Evolutionary conservation across 2,888 invertebrate genomes (phyloP), one percentile per base, ranked within the genome.

Genomic region (Drosophila cognata): DNA sequence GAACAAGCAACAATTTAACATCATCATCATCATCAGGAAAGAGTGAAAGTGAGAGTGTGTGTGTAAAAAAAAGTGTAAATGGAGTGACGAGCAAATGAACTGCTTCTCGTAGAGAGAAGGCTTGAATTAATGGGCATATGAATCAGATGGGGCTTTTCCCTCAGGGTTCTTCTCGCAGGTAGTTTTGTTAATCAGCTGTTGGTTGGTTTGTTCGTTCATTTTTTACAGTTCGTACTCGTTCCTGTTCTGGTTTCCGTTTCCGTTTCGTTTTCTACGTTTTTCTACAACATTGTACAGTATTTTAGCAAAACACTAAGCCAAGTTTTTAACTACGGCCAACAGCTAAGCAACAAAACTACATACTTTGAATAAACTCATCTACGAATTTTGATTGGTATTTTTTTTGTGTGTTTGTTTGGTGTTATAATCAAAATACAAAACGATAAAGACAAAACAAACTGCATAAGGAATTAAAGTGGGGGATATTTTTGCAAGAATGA

Each of bases 341-440:
- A 86, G 85, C 85, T 86, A 86, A 86, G 81, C 89, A 86, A 88
- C 85, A 88, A 88, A 86, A 88, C 85, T 86, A 86, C 85, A 74
- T 84, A 88, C 68, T 72, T 73, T 56, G 50, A 66, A 70, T 57
- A 72, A 36, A 52, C 38, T 66, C 35, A 41, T 70, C 84, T 77
- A 84, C 84, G 48, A 71, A 43, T 53, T 55, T 60, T 66, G 52
- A 67, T 57, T 66, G 28, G 21, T 51, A 52, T 60, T 48, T 60
- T 43, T 25, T 36, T 66, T 67, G 21, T 68, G 56, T 55, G 66
- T 35, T 58, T 51, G 21, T 31, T 67, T 66, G 21, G 60, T 77
- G 70, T 77, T 67, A 77, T 56, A 29, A 55, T 63, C 59, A 73
- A 81, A 63, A 67, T 79, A 81, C 79, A 63, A 80, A 77, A 73